A percentile compares a stretch with the other conserved stretches of the same genome.
Evolutionary conservation across 1,140 invertebrate genomes (phyloP).

Genomic region (Lepidostoma basale): DNA sequence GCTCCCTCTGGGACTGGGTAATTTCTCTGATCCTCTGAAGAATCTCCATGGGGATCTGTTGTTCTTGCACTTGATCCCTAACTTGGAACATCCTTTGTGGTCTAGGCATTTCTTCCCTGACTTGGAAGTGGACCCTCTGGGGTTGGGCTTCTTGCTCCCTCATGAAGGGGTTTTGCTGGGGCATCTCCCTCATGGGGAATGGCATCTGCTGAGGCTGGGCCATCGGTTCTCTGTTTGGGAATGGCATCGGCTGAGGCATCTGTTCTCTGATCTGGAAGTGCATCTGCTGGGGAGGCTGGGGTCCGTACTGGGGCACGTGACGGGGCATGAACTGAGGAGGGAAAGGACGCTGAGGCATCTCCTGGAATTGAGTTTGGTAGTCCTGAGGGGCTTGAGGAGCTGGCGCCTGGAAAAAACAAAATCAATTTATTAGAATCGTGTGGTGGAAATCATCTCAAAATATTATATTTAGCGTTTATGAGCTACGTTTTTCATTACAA

Average conservation of each 20-base stretch:
- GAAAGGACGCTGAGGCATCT: constrained; percentile 30
- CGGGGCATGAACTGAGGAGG: constrained; percentile 31
- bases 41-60: constrained; percentile 15
- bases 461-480: too few species aligned
- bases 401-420: constrained; percentile 35
- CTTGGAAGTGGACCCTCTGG: neutral
- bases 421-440: neutral
- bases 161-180: constrained; percentile 15
- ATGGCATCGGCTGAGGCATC: neutral
- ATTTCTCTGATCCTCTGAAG: constrained; percentile 2
- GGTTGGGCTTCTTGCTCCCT: constrained; percentile 15
- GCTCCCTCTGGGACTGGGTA: constrained; percentile 6
- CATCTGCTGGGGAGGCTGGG: constrained; percentile 7
- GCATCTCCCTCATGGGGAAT: neutral
- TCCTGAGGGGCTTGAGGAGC: constrained; percentile 38
- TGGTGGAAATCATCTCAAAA: too few species aligned
- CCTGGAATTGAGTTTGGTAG: constrained; percentile 28
- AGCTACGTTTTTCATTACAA: too few species aligned
- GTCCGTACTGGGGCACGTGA: neutral
- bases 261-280: constrained; percentile 26
- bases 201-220: neutral
- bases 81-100: neutral
- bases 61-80: neutral
- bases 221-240: neutral
- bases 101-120: constrained; percentile 7